Percentiles rank a stretch among this genome's conserved stretches.
These are phyloP conservation scores for Orchesella flavescens DNA, from an alignment of 2,888 invertebrate species.

Conservation along the genomic window DNA sequence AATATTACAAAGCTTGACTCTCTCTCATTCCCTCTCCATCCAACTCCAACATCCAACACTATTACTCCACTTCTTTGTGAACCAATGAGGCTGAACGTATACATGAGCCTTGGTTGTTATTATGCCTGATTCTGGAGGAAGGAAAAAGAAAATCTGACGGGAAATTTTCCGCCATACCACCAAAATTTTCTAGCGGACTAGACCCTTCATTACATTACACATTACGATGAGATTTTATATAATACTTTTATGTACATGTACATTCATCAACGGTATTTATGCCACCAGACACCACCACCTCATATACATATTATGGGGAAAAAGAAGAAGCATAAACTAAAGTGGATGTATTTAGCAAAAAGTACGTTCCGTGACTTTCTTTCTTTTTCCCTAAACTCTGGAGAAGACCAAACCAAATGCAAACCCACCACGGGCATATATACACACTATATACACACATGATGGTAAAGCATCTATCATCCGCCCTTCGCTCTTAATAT, in stretches of 20 bases:
- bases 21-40: neutral
- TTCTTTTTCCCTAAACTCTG: constrained; percentile 3
- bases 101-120: constrained; percentile 1
- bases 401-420: neutral
- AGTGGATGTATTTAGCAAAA: constrained; percentile 37
- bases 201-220: neutral
- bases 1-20: constrained; percentile 29
- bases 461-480: constrained; percentile 70
- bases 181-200: neutral
- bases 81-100: constrained; percentile 45
- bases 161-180: constrained; percentile 19
- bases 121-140: neutral
- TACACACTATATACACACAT: constrained; percentile 28
- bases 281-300: no score
- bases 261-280: constrained; percentile 37
- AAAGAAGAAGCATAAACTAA: constrained; percentile 13
- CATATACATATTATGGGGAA: constrained; percentile 10
- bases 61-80: constrained; percentile 25
- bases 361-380: constrained; percentile 24
- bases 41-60: constrained; percentile 10
- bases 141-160: constrained; percentile 42
- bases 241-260: constrained; percentile 20
- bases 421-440: neutral
- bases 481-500: constrained; percentile 69
- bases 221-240: neutral